A percentile compares a stretch with the other conserved stretches of the same genome.
phyloP scores from a whole-genome alignment of 2,888 invertebrate species.

The Sinohyriopsis cumingii region DNA sequence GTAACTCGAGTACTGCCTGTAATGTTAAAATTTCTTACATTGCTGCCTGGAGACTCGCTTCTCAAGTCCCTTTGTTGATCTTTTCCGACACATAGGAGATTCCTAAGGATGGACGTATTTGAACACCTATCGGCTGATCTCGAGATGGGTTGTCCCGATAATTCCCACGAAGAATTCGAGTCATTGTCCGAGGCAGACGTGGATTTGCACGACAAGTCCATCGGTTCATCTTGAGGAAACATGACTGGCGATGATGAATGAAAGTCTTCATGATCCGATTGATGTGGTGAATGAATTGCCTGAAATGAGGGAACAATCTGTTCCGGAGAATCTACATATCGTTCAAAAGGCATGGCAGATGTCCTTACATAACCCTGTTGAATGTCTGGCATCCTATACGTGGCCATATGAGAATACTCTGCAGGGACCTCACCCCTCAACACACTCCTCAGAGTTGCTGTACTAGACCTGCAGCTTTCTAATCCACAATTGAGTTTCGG shows the following conservation, averaged over 20 bases:
- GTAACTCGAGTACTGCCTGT: slow-evolving; percentile 59
- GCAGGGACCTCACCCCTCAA: slow-evolving; percentile 58
- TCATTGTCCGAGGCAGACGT: slow-evolving; percentile 18
- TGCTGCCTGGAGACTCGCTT: slow-evolving; percentile 18
- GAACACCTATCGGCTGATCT: slow-evolving; percentile 2
- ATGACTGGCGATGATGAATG: slow-evolving; percentile 9
- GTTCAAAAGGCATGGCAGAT: neutral
- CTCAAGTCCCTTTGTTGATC: slow-evolving; percentile 4
- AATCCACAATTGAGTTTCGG: slow-evolving; percentile 9
- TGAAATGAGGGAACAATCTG: slow-evolving; percentile 7
- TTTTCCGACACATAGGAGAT: slow-evolving; percentile 48
- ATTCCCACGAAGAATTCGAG: slow-evolving; percentile 32
- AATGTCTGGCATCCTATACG: slow-evolving; percentile 9
- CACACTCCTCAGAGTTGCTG: slow-evolving; percentile 53
- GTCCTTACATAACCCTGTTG: slow-evolving; percentile 8
- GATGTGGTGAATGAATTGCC: slow-evolving; percentile 13
- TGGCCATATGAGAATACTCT: slow-evolving; percentile 56
- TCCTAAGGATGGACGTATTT: slow-evolving; percentile 39
- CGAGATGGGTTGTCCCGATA: slow-evolving; percentile 2
- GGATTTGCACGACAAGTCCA: slow-evolving; percentile 61
- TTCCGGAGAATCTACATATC: slow-evolving; percentile 5
- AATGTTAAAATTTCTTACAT: slow-evolving; percentile 33
- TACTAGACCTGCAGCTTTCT: neutral
- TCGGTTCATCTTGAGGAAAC: slow-evolving; percentile 53
- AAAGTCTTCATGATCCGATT: slow-evolving; percentile 5